Conservation (phyloP, 2,797 vertebrate genomes). For the Chelmon rostratus region DNA sequence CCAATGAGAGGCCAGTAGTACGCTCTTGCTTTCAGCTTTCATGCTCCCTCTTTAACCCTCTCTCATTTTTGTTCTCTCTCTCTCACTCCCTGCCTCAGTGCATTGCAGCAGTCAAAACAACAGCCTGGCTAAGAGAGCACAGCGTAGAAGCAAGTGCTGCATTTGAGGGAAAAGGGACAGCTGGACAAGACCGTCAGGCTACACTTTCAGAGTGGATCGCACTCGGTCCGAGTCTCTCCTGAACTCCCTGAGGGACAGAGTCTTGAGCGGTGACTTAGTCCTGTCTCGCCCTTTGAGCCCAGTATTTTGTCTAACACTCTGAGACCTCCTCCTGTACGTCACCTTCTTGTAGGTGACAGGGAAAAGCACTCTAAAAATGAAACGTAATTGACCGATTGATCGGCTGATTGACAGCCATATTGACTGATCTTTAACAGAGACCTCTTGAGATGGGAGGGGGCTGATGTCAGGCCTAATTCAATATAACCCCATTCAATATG, state of each 20-base stretch:
- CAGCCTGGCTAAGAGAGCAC: slow-evolving; percentile 41
- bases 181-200: slow-evolving; percentile 25
- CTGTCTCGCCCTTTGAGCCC: slow-evolving; percentile 45
- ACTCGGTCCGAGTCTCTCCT: slow-evolving; percentile 35
- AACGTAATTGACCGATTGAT: slow-evolving; percentile 70
- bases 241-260: slow-evolving; percentile 24
- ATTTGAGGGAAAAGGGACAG: slow-evolving; percentile 28
- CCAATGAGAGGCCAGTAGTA: slow-evolving; percentile 78
- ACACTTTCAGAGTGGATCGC: slow-evolving; percentile 19
- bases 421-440: slow-evolving; percentile 73
- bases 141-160: slow-evolving; percentile 24
- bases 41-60: slow-evolving; percentile 72
- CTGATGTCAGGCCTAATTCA: slow-evolving; percentile 67
- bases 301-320: slow-evolving; percentile 30
- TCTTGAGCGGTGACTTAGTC: slow-evolving; percentile 52
- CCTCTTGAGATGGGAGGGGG: slow-evolving; percentile 48
- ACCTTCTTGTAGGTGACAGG: slow-evolving; percentile 46
- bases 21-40: slow-evolving; percentile 56
- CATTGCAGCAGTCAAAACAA: slow-evolving; percentile 72
- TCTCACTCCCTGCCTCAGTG: slow-evolving; percentile 48
- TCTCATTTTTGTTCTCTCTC: slow-evolving; percentile 61
- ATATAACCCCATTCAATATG: slow-evolving; percentile 68
- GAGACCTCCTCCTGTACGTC: slow-evolving; percentile 29
- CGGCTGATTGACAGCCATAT: slow-evolving; percentile 72
- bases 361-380: slow-evolving; percentile 74